Evolutionary conservation across 2,888 invertebrate genomes (phyloP).

Genomic region (Drosophila sordidula): DNA sequence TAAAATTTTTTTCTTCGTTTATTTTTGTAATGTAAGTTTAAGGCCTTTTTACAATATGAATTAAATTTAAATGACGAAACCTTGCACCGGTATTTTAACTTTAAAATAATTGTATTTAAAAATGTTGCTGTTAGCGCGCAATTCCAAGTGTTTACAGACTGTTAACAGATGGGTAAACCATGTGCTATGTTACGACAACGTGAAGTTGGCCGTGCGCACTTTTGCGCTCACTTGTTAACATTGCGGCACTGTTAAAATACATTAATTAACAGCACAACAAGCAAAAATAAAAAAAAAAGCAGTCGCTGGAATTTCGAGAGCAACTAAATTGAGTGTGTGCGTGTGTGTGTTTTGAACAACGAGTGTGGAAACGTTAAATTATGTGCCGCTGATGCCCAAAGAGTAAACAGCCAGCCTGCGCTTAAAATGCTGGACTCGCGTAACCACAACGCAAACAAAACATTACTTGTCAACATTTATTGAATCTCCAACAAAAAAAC

Average conservation of each 20-base stretch:
- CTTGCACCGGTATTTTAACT: no score
- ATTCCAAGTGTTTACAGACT: neutral
- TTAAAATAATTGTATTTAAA: neutral
- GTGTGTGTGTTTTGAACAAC: slow-evolving; percentile 54
- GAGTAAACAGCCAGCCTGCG: slow-evolving; percentile 25
- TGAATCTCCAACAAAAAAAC: slow-evolving; percentile 18
- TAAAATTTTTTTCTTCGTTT: neutral
- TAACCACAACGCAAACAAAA: slow-evolving; percentile 24
- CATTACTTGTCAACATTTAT: slow-evolving; percentile 36
- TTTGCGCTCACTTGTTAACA: neutral
- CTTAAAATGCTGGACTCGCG: slow-evolving; percentile 53
- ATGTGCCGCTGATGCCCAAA: slow-evolving; percentile 51
- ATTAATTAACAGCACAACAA: slow-evolving; percentile 13
- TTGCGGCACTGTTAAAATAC: neutral
- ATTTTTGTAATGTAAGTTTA: no score
- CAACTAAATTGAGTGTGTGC: slow-evolving; percentile 63
- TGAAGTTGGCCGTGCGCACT: slow-evolving; percentile 36
- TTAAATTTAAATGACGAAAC: neutral
- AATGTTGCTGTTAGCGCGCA: neutral
- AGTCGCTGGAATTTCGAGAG: slow-evolving; percentile 62
- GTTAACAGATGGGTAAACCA: no score
- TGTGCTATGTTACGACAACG: slow-evolving; percentile 6
- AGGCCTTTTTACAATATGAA: no score
- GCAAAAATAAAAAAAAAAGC: slow-evolving; percentile 58
- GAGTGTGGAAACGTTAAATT: slow-evolving; percentile 54